These are phyloP conservation scores for Dromius quadrimaculatus DNA, from an alignment of 2,888 invertebrate species.

Conservation along the genomic window DNA sequence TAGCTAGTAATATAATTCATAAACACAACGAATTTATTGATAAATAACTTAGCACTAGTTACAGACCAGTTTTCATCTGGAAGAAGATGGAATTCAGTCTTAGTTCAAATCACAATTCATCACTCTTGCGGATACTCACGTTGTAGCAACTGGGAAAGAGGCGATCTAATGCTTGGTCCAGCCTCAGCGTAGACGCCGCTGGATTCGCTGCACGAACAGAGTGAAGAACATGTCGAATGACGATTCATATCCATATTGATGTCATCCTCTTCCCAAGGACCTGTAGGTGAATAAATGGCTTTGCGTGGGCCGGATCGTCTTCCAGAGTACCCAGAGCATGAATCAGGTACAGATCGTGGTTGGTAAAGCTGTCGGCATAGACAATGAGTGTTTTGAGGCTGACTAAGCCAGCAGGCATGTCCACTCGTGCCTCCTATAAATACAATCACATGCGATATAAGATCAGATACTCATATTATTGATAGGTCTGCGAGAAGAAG, in stretches of 20 bases:
- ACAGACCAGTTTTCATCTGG: too few relatives aligned
- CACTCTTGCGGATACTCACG: constrained; percentile 11
- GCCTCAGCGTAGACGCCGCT: constrained; percentile 75
- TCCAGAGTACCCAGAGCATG: constrained; percentile 64
- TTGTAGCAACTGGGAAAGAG: constrained; percentile 58
- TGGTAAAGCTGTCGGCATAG: constrained; percentile 53
- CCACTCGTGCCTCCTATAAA: constrained; percentile 58
- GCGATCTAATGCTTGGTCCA: constrained; percentile 63
- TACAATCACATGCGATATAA: too few relatives aligned
- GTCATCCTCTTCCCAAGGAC: constrained; percentile 64
- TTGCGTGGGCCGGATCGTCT: constrained; percentile 61
- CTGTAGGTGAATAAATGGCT: constrained; percentile 61
- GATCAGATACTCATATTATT: too few relatives aligned
- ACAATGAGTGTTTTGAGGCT: too few relatives aligned
- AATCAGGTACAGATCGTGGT: too few relatives aligned
- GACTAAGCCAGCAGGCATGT: constrained; percentile 65
- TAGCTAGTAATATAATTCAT: too few relatives aligned
- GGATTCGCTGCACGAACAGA: constrained; percentile 75
- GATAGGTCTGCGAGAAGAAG: too few relatives aligned
- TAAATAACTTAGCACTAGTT: too few relatives aligned
- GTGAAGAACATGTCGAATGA: constrained; percentile 68
- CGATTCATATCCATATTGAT: constrained; percentile 67
- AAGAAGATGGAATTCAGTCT: too few relatives aligned
- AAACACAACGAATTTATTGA: too few relatives aligned
- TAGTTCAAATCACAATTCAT: too few relatives aligned